Conservation (phyloP, 2,888 invertebrate species). For the Lasioglossum pauxillum region DNA sequence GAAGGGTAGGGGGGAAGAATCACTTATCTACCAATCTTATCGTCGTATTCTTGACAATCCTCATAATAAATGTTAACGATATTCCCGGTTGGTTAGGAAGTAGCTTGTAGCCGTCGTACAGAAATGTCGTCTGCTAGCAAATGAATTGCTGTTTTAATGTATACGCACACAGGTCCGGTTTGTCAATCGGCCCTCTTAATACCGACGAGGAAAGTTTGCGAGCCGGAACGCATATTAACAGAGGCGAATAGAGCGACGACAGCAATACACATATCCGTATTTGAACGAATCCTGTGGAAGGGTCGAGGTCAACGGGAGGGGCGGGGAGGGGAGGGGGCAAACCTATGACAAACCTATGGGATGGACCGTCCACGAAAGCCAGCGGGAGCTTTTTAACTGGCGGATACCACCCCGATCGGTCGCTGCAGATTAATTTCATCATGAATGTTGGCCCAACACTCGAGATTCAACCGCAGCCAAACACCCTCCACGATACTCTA, state of each 20-base stretch:
- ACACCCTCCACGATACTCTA: slow-evolving; percentile 80
- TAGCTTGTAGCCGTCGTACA: background rate
- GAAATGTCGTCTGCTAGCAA: background rate
- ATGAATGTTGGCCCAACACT: slow-evolving; percentile 84
- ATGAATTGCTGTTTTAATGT: slow-evolving; percentile 18
- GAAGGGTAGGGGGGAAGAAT: background rate
- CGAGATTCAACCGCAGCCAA: slow-evolving; percentile 82
- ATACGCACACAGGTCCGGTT: background rate
- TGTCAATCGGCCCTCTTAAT: background rate
- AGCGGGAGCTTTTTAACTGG: slow-evolving; percentile 74
- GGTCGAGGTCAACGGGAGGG: slow-evolving; percentile 62
- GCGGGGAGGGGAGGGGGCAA: background rate
- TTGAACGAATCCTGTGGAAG: slow-evolving; percentile 47
- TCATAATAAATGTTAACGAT: background rate
- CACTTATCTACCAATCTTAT: background rate
- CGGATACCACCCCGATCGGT: slow-evolving; percentile 69
- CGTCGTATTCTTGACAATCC: background rate
- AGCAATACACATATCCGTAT: slow-evolving; percentile 21
- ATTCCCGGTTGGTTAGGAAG: background rate
- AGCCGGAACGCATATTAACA: slow-evolving; percentile 30
- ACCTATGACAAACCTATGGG: slow-evolving; percentile 59
- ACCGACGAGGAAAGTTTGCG: slow-evolving; percentile 24
- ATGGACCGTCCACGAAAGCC: slow-evolving; percentile 65
- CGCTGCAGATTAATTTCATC: slow-evolving; percentile 83
- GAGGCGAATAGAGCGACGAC: slow-evolving; percentile 22